Evolutionary conservation across 2,888 invertebrate genomes (phyloP), one percentile per base, ranked within the genome.

Genomic region (Anarsia innoxiella): DNA sequence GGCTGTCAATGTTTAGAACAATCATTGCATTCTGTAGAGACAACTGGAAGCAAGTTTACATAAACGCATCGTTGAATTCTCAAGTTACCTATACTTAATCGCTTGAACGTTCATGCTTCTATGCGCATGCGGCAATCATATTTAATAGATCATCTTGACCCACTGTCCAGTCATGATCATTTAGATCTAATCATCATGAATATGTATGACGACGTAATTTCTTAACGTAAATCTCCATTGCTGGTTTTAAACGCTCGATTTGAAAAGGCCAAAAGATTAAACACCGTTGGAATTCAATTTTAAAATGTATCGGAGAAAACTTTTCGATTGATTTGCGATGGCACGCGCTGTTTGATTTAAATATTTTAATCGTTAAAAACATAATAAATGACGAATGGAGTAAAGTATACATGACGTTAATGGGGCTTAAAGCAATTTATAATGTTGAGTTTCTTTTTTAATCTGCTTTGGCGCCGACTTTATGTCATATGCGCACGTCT

Each of bases 71-170:
- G n/a, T n/a, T n/a, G n/a, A n/a, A n/a, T n/a, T n/a, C n/a, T n/a
- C n/a, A n/a, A n/a, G n/a, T n/a, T n/a, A n/a, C n/a, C n/a, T n/a
- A n/a, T n/a, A n/a, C n/a, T n/a, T n/a, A n/a, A n/a, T n/a, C n/a
- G n/a, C n/a, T n/a, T n/a, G n/a, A n/a, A n/a, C n/a, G n/a, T n/a
- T n/a, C n/a, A n/a, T n/a, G n/a, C n/a, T n/a, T n/a, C n/a, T n/a
- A n/a, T n/a, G n/a, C n/a, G n/a, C n/a, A n/a, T n/a, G n/a, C n/a
- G n/a, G n/a, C n/a, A n/a, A n/a, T n/a, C n/a, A 27, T 53, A 56
- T 67, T 67, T 69, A 71, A 72, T 69, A 68, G 65, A 62, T 56
- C 59, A 57, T 57, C 60, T 68, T 74, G 77, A 77, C 79, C 77
- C 55, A 77, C 66, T 74, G 61, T 42, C 62, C 51, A 68, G 74